Percentiles rank a stretch among this genome's conserved stretches.
These are phyloP conservation scores for Willisornis vidua DNA, from an alignment of 2,113 vertebrate genomes.

Conservation along the genomic window DNA sequence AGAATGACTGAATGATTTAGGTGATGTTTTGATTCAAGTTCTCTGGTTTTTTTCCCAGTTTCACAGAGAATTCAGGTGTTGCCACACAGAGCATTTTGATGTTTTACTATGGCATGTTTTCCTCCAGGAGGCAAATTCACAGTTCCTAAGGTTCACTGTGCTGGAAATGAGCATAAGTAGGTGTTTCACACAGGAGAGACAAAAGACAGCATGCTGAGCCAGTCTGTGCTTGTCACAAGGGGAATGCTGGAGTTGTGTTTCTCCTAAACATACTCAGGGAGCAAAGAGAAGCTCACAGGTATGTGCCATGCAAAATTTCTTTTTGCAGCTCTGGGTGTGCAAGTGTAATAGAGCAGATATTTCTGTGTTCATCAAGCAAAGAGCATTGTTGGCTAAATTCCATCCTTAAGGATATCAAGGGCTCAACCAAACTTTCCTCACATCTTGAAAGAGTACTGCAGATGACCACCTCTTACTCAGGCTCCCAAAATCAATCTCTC, in stretches of 20 bases:
- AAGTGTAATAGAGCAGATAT: fast-evolving
- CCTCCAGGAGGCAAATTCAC: neutral
- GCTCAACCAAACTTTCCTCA: neutral
- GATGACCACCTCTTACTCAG: neutral
- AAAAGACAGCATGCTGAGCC: neutral
- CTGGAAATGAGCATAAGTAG: neutral
- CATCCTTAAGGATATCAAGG: neutral
- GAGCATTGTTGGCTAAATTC: neutral
- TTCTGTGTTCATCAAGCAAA: neutral
- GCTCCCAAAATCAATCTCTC: neutral
- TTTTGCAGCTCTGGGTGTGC: neutral
- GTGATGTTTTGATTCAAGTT: neutral
- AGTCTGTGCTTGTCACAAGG: neutral
- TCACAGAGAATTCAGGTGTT: neutral
- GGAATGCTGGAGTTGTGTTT: neutral
- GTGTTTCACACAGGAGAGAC: neutral
- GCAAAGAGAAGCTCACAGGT: neutral
- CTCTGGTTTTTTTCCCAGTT: neutral
- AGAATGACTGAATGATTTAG: neutral
- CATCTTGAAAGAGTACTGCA: neutral
- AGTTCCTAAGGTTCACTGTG: neutral
- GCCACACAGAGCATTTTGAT: neutral
- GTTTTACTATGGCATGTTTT: neutral
- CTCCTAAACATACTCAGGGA: neutral
- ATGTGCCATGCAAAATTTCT: neutral